Evolutionary conservation across 2,797 vertebrate genomes (phyloP).

Genomic region (Chrysolophus pictus): DNA sequence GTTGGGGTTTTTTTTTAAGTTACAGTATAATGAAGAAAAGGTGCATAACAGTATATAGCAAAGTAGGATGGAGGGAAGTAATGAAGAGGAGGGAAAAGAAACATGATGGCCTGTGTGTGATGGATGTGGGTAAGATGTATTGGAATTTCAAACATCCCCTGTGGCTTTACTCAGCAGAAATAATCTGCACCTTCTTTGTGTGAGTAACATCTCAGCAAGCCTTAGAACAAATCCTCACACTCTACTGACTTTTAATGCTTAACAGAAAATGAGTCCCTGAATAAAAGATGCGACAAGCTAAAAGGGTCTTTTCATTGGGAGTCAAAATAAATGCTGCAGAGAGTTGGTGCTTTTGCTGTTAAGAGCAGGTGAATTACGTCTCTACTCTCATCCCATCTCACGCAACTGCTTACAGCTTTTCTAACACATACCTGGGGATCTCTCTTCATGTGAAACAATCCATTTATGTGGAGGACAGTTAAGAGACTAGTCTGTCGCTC

Average conservation of each 20-base stretch:
- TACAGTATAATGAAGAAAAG: background rate
- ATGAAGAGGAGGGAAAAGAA: background rate
- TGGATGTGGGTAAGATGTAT: background rate
- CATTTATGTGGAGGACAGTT: slow-evolving; percentile 45
- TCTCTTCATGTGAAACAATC: slow-evolving; percentile 61
- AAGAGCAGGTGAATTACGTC: slow-evolving; percentile 26
- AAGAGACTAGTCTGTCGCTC: slow-evolving; percentile 47
- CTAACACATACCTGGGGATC: slow-evolving; percentile 57
- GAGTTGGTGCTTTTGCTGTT: slow-evolving; percentile 34
- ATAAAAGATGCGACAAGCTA: slow-evolving; percentile 62
- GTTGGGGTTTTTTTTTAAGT: background rate
- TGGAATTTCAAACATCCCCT: slow-evolving; percentile 44
- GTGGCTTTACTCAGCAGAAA: slow-evolving; percentile 59
- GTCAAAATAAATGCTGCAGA: slow-evolving; percentile 41
- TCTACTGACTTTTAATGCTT: slow-evolving; percentile 56
- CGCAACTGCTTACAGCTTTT: background rate
- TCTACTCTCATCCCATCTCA: slow-evolving; percentile 1
- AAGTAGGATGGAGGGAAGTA: background rate
- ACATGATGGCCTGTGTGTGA: background rate
- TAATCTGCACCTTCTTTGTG: slow-evolving; percentile 43
- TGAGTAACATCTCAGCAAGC: slow-evolving; percentile 54
- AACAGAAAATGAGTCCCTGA: slow-evolving; percentile 59
- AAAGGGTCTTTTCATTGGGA: slow-evolving; percentile 43
- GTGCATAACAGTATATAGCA: background rate
- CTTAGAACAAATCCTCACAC: slow-evolving; percentile 64